Percentiles rank a stretch among this genome's conserved stretches.
phyloP scores from a whole-genome alignment of 2,888 invertebrate species.

The Leptarthrus brevirostris region DNA sequence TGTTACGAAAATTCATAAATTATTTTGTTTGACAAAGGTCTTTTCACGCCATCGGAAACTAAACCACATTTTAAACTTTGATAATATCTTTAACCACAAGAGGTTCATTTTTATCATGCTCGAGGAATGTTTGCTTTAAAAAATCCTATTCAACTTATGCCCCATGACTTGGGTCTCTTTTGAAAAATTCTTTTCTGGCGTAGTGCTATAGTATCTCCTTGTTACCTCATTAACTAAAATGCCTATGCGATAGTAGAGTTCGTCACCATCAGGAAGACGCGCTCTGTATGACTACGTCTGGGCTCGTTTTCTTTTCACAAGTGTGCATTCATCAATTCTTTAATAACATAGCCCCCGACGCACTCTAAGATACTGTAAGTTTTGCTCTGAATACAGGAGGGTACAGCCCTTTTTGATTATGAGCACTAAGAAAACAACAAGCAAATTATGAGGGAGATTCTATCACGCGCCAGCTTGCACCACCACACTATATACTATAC shows the following conservation, averaged over 20 bases:
- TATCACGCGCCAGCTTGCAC: constrained; percentile 9
- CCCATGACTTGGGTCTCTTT: no score
- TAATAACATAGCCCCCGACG: neutral
- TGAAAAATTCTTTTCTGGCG: no score
- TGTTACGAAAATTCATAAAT: no score
- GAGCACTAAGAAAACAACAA: neutral
- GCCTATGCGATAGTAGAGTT: neutral
- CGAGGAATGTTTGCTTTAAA: no score
- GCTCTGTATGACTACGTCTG: neutral
- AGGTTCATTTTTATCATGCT: no score
- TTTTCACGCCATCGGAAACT: no score
- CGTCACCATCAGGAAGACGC: neutral
- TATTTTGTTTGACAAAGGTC: no score
- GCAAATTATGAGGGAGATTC: neutral
- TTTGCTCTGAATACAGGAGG: neutral
- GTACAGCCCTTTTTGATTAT: neutral
- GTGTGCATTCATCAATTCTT: neutral
- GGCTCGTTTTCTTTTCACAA: no score
- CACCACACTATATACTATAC: neutral
- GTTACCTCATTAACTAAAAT: neutral
- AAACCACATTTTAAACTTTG: no score
- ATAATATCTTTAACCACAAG: no score
- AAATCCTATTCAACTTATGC: no score
- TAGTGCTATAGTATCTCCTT: neutral
- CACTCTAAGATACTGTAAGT: neutral